phyloP scores from a whole-genome alignment of 2,113 vertebrate genomes.

The Verasper variegatus region DNA sequence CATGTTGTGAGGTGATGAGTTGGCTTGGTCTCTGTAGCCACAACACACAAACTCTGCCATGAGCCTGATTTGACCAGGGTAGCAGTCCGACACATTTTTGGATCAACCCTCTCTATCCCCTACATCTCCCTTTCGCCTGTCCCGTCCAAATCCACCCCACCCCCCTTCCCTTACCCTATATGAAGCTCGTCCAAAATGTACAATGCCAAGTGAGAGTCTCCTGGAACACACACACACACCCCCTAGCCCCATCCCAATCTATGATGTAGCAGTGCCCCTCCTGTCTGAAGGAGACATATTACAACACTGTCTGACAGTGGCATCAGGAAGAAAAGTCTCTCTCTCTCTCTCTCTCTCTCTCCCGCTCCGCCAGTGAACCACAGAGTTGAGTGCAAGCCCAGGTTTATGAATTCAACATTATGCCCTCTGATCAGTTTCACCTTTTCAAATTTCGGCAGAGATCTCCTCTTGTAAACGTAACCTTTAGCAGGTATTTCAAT shows the following conservation, averaged over 20 bases:
- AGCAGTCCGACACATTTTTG: constrained; percentile 73
- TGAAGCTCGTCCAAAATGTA: constrained; percentile 59
- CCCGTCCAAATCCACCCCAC: constrained; percentile 44
- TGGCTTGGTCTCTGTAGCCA: constrained; percentile 45
- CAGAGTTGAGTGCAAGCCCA: constrained; percentile 18
- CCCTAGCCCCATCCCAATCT: constrained; percentile 41
- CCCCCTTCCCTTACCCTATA: constrained; percentile 13
- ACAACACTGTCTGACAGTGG: constrained; percentile 44
- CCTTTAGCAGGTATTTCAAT: constrained; percentile 30
- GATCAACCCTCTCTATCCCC: constrained; percentile 37
- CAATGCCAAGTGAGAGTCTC: constrained; percentile 70
- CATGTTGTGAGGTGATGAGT: constrained; percentile 60
- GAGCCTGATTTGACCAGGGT: constrained; percentile 60
- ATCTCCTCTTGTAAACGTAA: constrained; percentile 24
- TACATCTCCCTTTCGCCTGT: constrained; percentile 40
- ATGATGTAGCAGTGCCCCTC: constrained; percentile 66
- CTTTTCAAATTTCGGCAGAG: constrained; percentile 18
- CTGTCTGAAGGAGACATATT: constrained; percentile 63
- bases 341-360: not conserved
- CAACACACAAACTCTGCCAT: constrained; percentile 57
- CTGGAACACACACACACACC: constrained; percentile 50
- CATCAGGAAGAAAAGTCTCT: constrained; percentile 22
- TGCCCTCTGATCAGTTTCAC: constrained; percentile 28
- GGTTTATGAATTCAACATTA: constrained; percentile 36
- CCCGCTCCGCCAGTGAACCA: not conserved